These are phyloP conservation scores for Hetaerina titia DNA, from an alignment of 2,888 invertebrate species.

Conservation along the genomic window DNA sequence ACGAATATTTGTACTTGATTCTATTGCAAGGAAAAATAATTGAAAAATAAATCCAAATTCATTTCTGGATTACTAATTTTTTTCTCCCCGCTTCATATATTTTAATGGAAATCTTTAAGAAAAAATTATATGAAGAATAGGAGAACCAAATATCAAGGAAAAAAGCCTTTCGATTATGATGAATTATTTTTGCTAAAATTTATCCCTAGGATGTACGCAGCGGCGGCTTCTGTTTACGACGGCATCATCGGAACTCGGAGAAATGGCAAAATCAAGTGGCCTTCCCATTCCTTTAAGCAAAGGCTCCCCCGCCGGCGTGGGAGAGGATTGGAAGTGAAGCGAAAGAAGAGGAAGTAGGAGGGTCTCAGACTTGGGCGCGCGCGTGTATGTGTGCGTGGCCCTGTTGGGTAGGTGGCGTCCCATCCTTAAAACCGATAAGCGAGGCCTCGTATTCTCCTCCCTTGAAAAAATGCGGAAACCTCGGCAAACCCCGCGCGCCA, in stretches of 20 bases:
- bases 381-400: neutral
- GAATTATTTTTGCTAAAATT: neutral
- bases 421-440: slow-evolving; percentile 55
- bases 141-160: neutral
- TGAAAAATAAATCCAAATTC: too few species aligned
- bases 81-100: too few species aligned
- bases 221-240: neutral
- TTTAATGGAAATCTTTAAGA: neutral
- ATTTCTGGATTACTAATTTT: too few species aligned
- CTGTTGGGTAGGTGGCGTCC: neutral
- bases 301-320: neutral
- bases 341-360: neutral
- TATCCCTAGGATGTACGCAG: neutral
- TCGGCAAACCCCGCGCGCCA: slow-evolving; percentile 2
- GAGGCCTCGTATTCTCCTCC: slow-evolving; percentile 38
- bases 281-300: slow-evolving; percentile 5
- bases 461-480: slow-evolving; percentile 16
- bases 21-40: too few species aligned
- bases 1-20: too few species aligned
- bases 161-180: neutral
- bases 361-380: neutral
- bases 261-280: neutral
- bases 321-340: neutral
- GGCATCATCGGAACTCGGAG: neutral
- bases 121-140: neutral